Evolutionary conservation across 2,113 vertebrate genomes (phyloP).

Genomic region (Gavia stellata): DNA sequence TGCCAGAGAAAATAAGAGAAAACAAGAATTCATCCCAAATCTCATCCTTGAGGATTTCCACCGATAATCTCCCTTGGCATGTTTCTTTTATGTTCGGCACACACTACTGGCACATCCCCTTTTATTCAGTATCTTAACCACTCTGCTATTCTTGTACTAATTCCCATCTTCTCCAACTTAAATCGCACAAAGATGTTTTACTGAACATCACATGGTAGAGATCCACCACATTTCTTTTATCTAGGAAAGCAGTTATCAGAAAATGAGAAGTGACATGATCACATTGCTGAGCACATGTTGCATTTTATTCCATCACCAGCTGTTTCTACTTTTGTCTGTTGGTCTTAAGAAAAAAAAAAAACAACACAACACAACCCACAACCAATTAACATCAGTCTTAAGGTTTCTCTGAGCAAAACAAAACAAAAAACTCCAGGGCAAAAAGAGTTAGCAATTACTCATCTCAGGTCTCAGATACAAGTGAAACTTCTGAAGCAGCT

Average conservation of each 20-base stretch:
- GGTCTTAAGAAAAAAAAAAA: not conserved
- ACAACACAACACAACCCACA: no score
- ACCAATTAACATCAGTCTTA: not conserved
- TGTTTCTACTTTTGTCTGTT: not conserved
- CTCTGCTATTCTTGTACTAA: not conserved
- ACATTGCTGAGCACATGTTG: not conserved
- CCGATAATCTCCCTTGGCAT: not conserved
- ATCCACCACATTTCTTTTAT: not conserved
- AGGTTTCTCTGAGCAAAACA: not conserved
- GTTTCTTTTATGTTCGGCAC: not conserved
- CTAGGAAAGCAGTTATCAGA: not conserved
- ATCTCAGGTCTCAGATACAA: not conserved
- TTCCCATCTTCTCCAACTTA: not conserved
- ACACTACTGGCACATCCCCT: not conserved
- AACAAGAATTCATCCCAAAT: not conserved
- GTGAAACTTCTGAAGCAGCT: not conserved
- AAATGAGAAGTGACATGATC: not conserved
- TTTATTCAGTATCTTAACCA: not conserved
- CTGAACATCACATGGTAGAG: not conserved
- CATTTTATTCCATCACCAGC: not conserved
- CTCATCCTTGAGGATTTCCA: not conserved
- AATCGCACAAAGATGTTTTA: not conserved
- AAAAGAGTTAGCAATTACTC: not conserved
- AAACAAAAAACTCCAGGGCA: not conserved
- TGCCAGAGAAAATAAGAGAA: not conserved